phyloP scores from a whole-genome alignment of 2,797 vertebrate genomes.

The Craterocephalus amniculus region DNA sequence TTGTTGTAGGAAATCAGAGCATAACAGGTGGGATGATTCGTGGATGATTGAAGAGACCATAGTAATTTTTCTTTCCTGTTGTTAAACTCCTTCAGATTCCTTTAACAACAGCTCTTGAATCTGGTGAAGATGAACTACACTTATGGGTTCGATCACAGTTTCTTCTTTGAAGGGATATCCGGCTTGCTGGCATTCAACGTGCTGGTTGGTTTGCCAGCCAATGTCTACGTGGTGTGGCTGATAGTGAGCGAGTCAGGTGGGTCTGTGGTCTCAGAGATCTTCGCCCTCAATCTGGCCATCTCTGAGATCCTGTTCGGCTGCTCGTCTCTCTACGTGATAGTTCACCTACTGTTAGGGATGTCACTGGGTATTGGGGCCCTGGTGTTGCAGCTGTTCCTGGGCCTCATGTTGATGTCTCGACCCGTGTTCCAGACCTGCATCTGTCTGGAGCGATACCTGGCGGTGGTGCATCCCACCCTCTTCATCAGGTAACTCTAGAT shows the following conservation, averaged over 20 bases:
- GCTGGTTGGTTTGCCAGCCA: conserved; percentile 13
- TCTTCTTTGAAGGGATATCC: neutral
- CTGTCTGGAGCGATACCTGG: conserved; percentile 45
- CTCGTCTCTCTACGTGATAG: neutral
- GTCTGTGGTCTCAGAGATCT: conserved; percentile 11
- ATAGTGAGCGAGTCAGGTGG: neutral
- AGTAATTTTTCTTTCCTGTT: neutral
- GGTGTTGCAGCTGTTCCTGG: neutral
- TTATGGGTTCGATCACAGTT: neutral
- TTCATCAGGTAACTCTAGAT: conserved; percentile 23
- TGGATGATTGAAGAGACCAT: neutral
- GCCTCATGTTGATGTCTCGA: conserved; percentile 21
- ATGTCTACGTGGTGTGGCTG: conserved; percentile 20
- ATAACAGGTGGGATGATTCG: neutral
- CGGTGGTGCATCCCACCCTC: conserved; percentile 31
- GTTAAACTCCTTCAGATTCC: neutral
- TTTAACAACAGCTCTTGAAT: neutral
- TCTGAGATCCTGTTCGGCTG: conserved; percentile 12
- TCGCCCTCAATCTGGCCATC: conserved; percentile 19
- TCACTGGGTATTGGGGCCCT: fast-evolving
- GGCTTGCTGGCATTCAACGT: conserved; percentile 10
- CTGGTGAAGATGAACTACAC: conserved; percentile 11
- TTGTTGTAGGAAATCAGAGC: too few relatives aligned
- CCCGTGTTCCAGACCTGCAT: conserved; percentile 33
- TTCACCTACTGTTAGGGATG: neutral